Base-by-base conservation (phyloP, 2,797 vertebrate genomes). In the Martes flavigula region DNA sequence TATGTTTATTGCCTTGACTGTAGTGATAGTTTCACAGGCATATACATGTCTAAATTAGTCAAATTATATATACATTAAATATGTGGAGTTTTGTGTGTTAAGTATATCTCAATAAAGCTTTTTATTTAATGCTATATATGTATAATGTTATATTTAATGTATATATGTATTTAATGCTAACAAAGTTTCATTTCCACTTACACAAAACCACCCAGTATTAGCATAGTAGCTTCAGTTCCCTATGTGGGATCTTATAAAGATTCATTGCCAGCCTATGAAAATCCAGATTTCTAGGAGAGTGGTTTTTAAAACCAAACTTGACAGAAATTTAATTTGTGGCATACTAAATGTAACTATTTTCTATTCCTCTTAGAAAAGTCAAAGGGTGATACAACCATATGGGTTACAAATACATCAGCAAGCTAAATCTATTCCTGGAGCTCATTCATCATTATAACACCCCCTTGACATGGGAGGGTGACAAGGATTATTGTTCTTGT, bases 281-380 rank as follows among this genome's bases (percentile, higher is more conserved):
- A 95, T 43, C 38, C 60, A 72, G 85, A 62, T 83, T 95, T 56
- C 62, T 82, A 40, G 14, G 25, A 97, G 62, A 97, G 5, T 82
- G 64, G 30, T 43, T 97, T 95, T 85, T 87, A 87, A 93, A 94
- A 85, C 56, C 90, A 81, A 90, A 90, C 77, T 83, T 98, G 97
- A 97, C 98, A 98, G 96, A 96, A 96, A 91, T 91, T 95, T 97
- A 97, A 98, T 97, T 98, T 97, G 96, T 97, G 95, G 87, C 87
- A 96, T 83, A 90, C 54, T 97, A 97, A 97, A 97, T 97, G 78
- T 95, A 97, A 79, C 85, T 43, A 96, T 97, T 97, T 98, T 97
- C 89, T 96, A 96, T 96, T 94, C 88, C 94, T 96, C 94, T 95
- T 94, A 95, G 90, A 94, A 86, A 96, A 97, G 97, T 96, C 98